Evolutionary conservation across 2,797 vertebrate species (phyloP), one percentile per base, ranked within the genome.

Genomic region (Anolis apletophallus): DNA sequence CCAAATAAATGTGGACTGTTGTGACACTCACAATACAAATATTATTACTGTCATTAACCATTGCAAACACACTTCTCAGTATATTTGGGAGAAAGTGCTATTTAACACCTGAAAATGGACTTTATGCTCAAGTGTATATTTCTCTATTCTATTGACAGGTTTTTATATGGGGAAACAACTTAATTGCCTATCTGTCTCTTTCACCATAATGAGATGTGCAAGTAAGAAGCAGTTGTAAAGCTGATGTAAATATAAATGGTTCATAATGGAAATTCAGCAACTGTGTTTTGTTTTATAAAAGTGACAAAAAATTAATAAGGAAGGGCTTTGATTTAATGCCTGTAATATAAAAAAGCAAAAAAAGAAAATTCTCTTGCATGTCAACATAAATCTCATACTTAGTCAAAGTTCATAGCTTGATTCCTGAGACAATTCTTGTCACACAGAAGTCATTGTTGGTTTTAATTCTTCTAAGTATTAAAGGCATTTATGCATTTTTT

Each of bases 1-100:
- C 88, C 86, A 91, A 92, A 92, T 90, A 87, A 92, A 94, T 94
- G 93, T 80, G 86, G 91, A 92, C 91, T 85, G 87, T 91, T 87
- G 81, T 88, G 93, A 90, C 88, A 91, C 87, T 87, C 90, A 61
- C 80, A 87, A 52, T 85, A 85, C 68, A 87, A 83, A 86, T 81
- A 92, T 91, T 89, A 83, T 36, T 85, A 12, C 69, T 92, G 67
- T 91, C 88, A 85, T 90, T 92, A 88, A 88, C 90, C 92, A 93
- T 93, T 91, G 85, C 57, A 57, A 88, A 89, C 80, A 81, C 1
- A 32, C 73, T 92, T 91, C 85, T 87, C 83, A 36, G 76, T 6
- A 5, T 67, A 87, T 91, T 69, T 87, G 83, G 40, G 57, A 68
- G 77, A 61, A 78, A 89, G 72, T 21, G 88, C n/a, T 79, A 64